A percentile compares a stretch with the other conserved stretches of the same genome.
Conservation (phyloP, 2,797 vertebrate genomes). For the Buphagus erythrorhynchus region DNA sequence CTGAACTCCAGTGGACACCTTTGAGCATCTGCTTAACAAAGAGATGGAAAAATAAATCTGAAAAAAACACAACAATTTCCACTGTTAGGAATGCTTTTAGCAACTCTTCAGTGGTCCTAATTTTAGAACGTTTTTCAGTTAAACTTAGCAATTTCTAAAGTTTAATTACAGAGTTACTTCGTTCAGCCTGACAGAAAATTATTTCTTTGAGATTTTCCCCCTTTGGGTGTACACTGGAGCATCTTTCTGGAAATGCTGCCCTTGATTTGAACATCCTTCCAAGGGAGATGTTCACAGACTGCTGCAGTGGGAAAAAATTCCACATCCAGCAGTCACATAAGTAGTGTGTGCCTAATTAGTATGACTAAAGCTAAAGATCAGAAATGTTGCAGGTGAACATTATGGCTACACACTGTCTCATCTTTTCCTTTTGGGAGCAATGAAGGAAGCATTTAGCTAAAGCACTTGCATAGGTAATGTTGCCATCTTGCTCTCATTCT, state of each 20-base stretch:
- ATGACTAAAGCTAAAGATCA: neutral
- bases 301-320: neutral
- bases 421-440: neutral
- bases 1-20: neutral
- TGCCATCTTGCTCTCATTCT: neutral
- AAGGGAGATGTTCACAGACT: neutral
- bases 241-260: neutral
- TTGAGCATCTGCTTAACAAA: neutral
- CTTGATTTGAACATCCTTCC: neutral
- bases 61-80: neutral
- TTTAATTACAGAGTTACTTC: neutral
- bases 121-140: neutral
- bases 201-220: neutral
- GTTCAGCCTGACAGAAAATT: neutral
- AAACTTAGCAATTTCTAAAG: neutral
- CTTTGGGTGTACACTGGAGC: neutral
- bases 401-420: neutral
- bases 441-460: conserved; percentile 18
- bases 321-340: neutral
- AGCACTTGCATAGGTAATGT: neutral
- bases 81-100: neutral
- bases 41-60: neutral
- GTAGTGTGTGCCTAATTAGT: neutral
- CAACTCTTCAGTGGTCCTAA: neutral
- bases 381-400: neutral